These are phyloP conservation scores for Cephalopachus bancanus DNA, from an alignment of 2,797 vertebrate genomes.

Conservation along the genomic window DNA sequence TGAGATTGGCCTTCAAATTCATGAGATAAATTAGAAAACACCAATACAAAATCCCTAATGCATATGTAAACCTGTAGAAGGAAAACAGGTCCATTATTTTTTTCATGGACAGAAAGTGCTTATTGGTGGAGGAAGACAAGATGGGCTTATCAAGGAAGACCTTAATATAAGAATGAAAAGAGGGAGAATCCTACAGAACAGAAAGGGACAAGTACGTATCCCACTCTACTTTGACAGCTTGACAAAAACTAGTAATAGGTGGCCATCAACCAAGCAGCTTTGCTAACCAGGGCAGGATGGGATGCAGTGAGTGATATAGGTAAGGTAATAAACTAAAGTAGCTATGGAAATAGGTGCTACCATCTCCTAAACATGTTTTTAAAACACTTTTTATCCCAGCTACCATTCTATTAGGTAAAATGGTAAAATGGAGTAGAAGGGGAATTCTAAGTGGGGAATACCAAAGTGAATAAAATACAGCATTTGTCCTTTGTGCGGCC, in stretches of 20 bases:
- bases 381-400: neutral
- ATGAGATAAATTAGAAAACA: neutral
- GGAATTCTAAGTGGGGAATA: neutral
- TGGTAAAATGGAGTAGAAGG: neutral
- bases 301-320: neutral
- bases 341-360: neutral
- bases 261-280: neutral
- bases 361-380: neutral
- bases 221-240: neutral
- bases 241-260: conserved; percentile 4
- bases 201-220: neutral
- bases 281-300: neutral
- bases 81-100: neutral
- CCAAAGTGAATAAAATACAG: neutral
- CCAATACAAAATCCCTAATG: neutral
- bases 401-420: neutral
- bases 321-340: neutral
- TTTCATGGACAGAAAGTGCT: neutral
- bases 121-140: neutral
- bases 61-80: neutral
- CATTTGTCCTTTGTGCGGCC: neutral
- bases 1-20: neutral
- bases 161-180: neutral
- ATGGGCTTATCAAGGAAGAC: neutral
- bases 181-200: neutral